Conservation (phyloP, 2,797 vertebrate genomes). For the Setipinna tenuifilis region DNA sequence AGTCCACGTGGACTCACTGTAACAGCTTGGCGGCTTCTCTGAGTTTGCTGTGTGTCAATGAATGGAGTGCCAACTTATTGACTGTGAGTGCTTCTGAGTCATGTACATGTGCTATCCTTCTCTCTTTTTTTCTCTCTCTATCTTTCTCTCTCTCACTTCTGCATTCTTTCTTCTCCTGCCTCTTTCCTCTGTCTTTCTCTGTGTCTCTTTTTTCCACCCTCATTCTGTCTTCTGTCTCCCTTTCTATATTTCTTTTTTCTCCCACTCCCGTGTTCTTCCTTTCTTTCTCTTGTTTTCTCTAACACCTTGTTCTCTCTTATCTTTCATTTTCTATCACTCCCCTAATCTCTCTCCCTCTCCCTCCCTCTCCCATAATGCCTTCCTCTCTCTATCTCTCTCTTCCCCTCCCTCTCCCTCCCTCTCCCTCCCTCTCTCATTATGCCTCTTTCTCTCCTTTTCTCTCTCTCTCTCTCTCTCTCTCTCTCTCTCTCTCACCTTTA, state of each 20-base stretch:
- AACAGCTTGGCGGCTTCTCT: neutral
- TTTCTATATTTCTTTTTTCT: no score
- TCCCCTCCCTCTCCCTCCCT: neutral
- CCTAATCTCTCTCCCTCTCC: neutral
- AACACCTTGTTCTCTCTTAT: no score
- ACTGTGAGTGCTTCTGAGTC: neutral
- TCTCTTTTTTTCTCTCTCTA: neutral
- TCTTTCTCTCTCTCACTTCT: no score
- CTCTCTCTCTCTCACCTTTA: neutral
- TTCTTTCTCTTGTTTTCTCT: no score
- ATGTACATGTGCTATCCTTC: neutral
- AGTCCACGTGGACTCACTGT: neutral
- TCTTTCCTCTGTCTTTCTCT: no score
- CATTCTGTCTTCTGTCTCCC: no score
- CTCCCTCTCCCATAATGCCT: neutral
- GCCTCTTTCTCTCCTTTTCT: neutral
- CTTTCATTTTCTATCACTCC: no score
- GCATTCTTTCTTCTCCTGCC: no score
- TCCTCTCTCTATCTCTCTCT: neutral
- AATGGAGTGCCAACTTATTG: neutral
- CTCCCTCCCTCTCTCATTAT: neutral
- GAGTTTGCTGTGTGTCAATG: neutral
- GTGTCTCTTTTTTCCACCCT: no score
- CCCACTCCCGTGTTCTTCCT: no score
- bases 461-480: slow-evolving; percentile 2